phyloP scores from a whole-genome alignment of 2,888 invertebrate genomes.

The Osedax frankpressi region DNA sequence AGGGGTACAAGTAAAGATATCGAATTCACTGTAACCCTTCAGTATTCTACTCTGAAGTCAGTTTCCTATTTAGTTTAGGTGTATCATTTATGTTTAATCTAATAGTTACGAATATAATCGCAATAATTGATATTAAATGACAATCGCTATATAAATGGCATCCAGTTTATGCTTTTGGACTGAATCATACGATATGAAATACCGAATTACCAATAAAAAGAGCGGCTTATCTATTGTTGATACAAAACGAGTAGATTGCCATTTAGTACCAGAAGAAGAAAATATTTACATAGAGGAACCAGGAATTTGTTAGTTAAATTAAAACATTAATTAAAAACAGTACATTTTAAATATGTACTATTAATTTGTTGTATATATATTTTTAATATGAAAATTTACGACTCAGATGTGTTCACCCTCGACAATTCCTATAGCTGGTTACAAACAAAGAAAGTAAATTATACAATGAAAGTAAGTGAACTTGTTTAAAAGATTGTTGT shows the following conservation, averaged over 20 bases:
- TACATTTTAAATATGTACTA: too few relatives aligned
- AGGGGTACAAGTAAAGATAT: not conserved
- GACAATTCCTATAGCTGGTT: conserved; percentile 27
- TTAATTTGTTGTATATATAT: too few relatives aligned
- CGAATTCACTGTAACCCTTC: too few relatives aligned
- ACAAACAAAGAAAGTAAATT: conserved; percentile 23
- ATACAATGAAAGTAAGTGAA: conserved; percentile 1
- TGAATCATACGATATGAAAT: conserved; percentile 75
- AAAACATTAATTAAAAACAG: too few relatives aligned
- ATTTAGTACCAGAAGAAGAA: conserved; percentile 68
- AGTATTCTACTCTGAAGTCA: too few relatives aligned
- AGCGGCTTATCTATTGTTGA: conserved; percentile 49
- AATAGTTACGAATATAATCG: too few relatives aligned
- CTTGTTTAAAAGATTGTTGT: too few relatives aligned
- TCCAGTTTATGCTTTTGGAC: conserved; percentile 54
- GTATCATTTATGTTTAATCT: too few relatives aligned
- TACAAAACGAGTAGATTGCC: conserved; percentile 61
- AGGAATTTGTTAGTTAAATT: conserved; percentile 18
- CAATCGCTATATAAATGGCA: not conserved
- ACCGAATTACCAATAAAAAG: conserved; percentile 53
- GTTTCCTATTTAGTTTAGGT: too few relatives aligned
- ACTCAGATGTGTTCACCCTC: conserved; percentile 25
- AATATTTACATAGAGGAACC: not conserved
- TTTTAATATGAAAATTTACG: not conserved
- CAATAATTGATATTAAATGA: too few relatives aligned